These are phyloP conservation scores for Nomada goodeniana DNA, from an alignment of 2,888 invertebrate genomes.

Conservation along the genomic window DNA sequence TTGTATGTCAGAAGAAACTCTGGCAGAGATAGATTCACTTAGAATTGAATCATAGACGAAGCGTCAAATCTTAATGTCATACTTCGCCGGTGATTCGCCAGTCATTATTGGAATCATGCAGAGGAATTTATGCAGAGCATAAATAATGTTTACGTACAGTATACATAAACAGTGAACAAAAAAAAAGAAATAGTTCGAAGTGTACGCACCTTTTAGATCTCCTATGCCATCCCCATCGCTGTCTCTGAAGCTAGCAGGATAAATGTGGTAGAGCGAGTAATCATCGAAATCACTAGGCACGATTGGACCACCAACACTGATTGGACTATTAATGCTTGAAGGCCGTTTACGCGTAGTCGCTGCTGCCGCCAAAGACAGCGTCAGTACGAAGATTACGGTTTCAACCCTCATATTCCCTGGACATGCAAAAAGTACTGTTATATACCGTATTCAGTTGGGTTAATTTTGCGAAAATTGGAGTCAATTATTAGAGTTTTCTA, in stretches of 20 bases:
- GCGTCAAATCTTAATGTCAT: no score
- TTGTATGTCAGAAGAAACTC: no score
- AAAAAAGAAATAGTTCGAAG: not conserved
- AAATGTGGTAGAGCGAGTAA: constrained; percentile 92
- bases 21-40: no score
- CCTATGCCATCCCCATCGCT: constrained; percentile 94
- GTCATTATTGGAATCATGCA: no score
- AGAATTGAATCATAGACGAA: no score
- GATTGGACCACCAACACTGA: no score
- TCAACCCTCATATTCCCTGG: constrained; percentile 49
- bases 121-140: no score
- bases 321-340: no score
- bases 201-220: constrained; percentile 89
- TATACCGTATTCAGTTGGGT: not conserved
- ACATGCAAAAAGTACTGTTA: constrained; percentile 17
- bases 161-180: no score
- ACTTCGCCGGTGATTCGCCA: no score
- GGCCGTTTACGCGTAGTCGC: constrained; percentile 77
- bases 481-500: not conserved
- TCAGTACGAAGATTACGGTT: constrained; percentile 41
- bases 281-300: no score
- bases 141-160: not conserved
- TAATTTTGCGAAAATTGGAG: not conserved
- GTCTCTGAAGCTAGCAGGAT: constrained; percentile 94
- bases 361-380: constrained; percentile 39